Base-by-base conservation (phyloP, 1,140 invertebrate genomes). In the Drosophila nigrodunni region DNA sequence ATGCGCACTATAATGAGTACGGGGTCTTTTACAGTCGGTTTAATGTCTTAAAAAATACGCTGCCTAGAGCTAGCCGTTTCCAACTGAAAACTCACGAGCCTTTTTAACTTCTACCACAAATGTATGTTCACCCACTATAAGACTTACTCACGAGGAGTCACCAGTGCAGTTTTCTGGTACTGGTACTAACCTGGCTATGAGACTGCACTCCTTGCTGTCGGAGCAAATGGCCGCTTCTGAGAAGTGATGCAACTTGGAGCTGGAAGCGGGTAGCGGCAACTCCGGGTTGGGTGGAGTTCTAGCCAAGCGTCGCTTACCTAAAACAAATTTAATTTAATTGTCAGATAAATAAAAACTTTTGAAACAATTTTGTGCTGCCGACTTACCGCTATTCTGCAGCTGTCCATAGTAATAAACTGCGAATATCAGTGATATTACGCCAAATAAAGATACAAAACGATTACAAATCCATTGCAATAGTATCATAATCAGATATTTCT, bases 151-250 rank as follows among this genome's bases (percentile, higher is more conserved):
- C 18, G 18, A 21, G 18, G 18, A 21, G 18, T 21, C 18, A 21
- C 18, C 18, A 21, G 1, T 21, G 18, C 6, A 5, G 7, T 13
- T 37, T 39, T 39, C 11, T 50, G 13, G 13, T 3, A 50, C 44
- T 44, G 9, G 13, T 3, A 50, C 44, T 44, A 41, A 85, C 65
- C 68, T 81, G 15, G 82, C 88, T 47, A 85, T 75, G 2, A 52
- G 13, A 41, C 91, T 92, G 69, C 91, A 92, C 0, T 71, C 58
- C 35, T 30, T 49, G 44, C 60, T 74, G 58, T 92, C 91, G 2
- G 85, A 80, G 21, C 85, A 90, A 13, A 92, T 79, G 10, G 78
- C 91, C 0, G 82, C 80, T 5, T 73, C 52, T 21, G 82, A 39
- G 49, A 82, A 92, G 0, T 8, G 44, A 37, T 79, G 78, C 44